Percentiles rank a stretch among this genome's conserved stretches.
phyloP scores from a whole-genome alignment of 1,140 invertebrate species.

The Scaptomyza pallida region DNA sequence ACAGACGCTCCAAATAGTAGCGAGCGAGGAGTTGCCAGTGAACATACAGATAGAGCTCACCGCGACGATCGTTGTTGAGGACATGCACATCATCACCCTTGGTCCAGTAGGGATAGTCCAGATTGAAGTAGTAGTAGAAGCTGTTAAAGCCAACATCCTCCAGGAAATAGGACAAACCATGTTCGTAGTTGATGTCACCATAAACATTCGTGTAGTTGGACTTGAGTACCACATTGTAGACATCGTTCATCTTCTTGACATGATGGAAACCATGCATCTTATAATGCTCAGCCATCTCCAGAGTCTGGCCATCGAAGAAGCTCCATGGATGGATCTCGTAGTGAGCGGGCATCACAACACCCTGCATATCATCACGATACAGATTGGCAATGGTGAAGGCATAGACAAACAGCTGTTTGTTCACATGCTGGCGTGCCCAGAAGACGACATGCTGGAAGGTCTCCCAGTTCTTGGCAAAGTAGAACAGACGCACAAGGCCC shows the following conservation, averaged over 20 bases:
- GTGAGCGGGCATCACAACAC: constrained; percentile 86
- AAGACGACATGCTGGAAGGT: constrained; percentile 87
- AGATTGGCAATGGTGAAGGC: constrained; percentile 86
- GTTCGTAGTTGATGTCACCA: constrained; percentile 84
- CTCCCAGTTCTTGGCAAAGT: constrained; percentile 87
- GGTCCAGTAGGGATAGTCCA: constrained; percentile 85
- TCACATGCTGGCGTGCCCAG: constrained; percentile 86
- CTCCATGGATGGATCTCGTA: constrained; percentile 88
- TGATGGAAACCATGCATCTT: constrained; percentile 86
- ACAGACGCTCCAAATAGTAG: constrained; percentile 88
- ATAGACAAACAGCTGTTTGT: constrained; percentile 86
- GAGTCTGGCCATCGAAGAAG: constrained; percentile 86
- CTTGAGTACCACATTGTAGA: constrained; percentile 84
- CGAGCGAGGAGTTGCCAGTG: constrained; percentile 87
- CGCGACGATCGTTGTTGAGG: constrained; percentile 86
- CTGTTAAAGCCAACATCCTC: constrained; percentile 89
- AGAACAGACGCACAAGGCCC: constrained; percentile 86
- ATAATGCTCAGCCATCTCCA: constrained; percentile 85
- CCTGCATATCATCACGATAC: constrained; percentile 86
- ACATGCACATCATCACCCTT: constrained; percentile 83
- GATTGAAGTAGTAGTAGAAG: constrained; percentile 87
- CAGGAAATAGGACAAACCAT: constrained; percentile 87
- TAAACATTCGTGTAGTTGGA: constrained; percentile 86
- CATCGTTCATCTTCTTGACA: constrained; percentile 84
- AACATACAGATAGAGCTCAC: constrained; percentile 86